Evolutionary conservation across 2,888 invertebrate genomes (phyloP).

Genomic region (Micropterix aruncella): DNA sequence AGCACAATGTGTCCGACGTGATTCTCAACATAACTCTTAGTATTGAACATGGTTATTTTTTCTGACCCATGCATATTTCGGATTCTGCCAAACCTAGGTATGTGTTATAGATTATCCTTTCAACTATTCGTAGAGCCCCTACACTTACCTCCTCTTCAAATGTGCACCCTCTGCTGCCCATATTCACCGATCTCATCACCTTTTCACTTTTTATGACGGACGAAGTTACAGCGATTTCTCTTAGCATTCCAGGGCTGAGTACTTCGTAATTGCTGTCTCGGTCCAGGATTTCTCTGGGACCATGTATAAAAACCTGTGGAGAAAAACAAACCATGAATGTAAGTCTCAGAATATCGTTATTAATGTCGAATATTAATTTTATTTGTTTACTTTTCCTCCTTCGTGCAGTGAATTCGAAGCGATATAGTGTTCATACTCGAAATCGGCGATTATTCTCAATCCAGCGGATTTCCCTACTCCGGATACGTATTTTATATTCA

Average conservation of each 20-base stretch:
- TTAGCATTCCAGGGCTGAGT: background rate
- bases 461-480: background rate
- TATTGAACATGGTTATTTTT: no score
- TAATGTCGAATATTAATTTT: no score
- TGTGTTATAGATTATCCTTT: no score
- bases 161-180: background rate
- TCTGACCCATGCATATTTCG: no score
- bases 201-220: background rate
- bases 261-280: background rate
- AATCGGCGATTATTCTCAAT: background rate
- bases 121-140: no score
- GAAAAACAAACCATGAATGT: no score
- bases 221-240: background rate
- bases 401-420: background rate
- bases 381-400: background rate
- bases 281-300: background rate
- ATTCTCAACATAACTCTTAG: no score
- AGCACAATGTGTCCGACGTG: no score
- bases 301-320: background rate
- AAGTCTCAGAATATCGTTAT: no score
- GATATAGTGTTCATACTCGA: background rate
- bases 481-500: background rate
- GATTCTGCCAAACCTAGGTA: no score
- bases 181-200: background rate
- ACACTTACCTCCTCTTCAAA: background rate